These are phyloP conservation scores for Acrobasis consociella DNA, from an alignment of 2,888 invertebrate species.

Conservation along the genomic window DNA sequence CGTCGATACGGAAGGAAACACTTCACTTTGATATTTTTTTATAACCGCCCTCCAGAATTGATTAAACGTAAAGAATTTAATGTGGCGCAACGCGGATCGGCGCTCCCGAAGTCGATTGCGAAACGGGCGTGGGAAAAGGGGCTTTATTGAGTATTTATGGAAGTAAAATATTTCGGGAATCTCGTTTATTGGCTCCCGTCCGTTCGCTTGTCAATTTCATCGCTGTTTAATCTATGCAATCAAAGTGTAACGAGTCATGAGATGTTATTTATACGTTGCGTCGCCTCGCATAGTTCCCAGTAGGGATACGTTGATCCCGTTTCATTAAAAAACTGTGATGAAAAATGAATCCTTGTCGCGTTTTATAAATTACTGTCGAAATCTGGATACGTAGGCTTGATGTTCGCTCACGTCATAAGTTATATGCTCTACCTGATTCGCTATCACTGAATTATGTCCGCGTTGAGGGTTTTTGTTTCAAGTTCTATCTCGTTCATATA, in stretches of 20 bases:
- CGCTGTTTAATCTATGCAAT: constrained; percentile 46
- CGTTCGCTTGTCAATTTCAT: constrained; percentile 57
- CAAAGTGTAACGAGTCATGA: constrained; percentile 25
- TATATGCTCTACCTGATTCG: not conserved
- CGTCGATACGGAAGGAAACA: constrained; percentile 66
- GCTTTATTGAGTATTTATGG: constrained; percentile 63
- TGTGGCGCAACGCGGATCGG: constrained; percentile 62
- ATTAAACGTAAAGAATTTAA: constrained; percentile 77
- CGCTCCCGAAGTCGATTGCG: constrained; percentile 54
- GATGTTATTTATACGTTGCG: constrained; percentile 27
- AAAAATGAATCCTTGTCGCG: constrained; percentile 1
- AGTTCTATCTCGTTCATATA: not conserved
- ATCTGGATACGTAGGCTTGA: not conserved
- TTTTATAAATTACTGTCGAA: constrained; percentile 8
- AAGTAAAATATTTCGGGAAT: constrained; percentile 62
- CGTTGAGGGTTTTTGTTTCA: not conserved
- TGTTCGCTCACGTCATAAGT: not conserved
- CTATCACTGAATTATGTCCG: too few relatives aligned
- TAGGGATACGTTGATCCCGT: constrained; percentile 10
- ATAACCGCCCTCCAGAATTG: constrained; percentile 60
- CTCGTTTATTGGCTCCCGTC: constrained; percentile 58
- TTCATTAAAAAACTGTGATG: constrained; percentile 15
- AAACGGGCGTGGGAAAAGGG: constrained; percentile 60
- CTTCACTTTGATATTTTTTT: constrained; percentile 65
- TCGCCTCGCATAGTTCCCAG: constrained; percentile 22